Evolutionary conservation across 2,888 invertebrate species (phyloP), one percentile per base, ranked within the genome.

Genomic region (Kryphioiulus occultus): DNA sequence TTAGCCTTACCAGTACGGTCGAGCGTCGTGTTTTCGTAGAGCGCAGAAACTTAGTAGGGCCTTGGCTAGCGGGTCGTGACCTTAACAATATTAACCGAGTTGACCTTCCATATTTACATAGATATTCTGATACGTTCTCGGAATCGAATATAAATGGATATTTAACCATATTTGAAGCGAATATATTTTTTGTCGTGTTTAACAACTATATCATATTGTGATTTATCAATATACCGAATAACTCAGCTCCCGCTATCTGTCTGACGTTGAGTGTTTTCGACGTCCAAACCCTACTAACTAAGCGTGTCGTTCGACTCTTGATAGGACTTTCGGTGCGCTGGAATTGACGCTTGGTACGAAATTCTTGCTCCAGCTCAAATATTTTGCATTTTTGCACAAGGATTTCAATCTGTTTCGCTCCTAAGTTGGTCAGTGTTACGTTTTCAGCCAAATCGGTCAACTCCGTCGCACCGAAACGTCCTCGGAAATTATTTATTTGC

Each of bases 331-430:
- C 78, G 17, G 4, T 78, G 12, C 85, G 42, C n/a, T 42, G 42
- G 44, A 44, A 9, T 42, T 42, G 85, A 39, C 85, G 39, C 22
- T 12, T 39, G 10, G 85, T 12, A 12, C 22, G 44, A 22, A 85
- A 26, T 85, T 85, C 42, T 85, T 42, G 85, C 85, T 85, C 42
- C 39, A 15, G 85, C 85, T 85, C 85, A 85, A 85, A 85, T 85
- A 22, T 85, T 78, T 78, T 32, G 78, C 30, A 78, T 78, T 78
- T n/a, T 78, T 78, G 78, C 78, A 78, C 78, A 15, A 30, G 30
- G 30, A 15, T 85, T 44, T 85, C 35, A 35, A n/a, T 42, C 39
- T n/a, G 85, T 85, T 85, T 39, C 15, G 44, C 85, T 39, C 39
- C 22, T 39, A 3, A 15, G 85, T 39, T 42, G 85, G 39, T 22